Evolutionary conservation across 2,888 invertebrate genomes (phyloP).

Genomic region (Eurois occulta): DNA sequence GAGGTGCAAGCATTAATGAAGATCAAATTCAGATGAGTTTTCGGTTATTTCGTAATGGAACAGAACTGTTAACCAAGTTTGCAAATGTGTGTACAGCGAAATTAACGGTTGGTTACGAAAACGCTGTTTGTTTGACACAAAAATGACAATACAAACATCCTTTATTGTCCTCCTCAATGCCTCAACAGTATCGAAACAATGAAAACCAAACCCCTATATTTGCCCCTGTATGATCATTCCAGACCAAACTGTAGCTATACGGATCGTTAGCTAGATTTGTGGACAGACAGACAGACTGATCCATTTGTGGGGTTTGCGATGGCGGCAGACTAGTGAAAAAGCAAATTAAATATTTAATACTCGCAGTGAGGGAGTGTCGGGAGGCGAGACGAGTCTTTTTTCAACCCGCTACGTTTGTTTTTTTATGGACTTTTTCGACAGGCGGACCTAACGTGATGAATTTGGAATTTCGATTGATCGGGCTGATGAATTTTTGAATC

Average conservation of each 20-base stretch:
- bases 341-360: slow-evolving; percentile 82
- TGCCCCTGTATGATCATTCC: slow-evolving; percentile 13
- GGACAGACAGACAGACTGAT: slow-evolving; percentile 72
- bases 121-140: background rate
- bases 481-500: slow-evolving; percentile 41
- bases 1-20: background rate
- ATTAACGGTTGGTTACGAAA: slow-evolving; percentile 1
- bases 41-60: background rate
- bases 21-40: background rate
- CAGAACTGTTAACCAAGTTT: slow-evolving; percentile 8
- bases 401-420: slow-evolving; percentile 57
- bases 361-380: slow-evolving; percentile 72
- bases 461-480: slow-evolving; percentile 62
- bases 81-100: slow-evolving; percentile 1
- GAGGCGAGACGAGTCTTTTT: slow-evolving; percentile 67
- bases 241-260: slow-evolving; percentile 43
- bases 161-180: background rate
- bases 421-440: slow-evolving; percentile 51
- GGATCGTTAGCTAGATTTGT: slow-evolving; percentile 53
- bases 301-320: slow-evolving; percentile 70
- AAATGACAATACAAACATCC: background rate
- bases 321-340: slow-evolving; percentile 67
- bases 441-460: slow-evolving; percentile 49
- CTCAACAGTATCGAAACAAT: slow-evolving; percentile 9
- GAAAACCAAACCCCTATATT: slow-evolving; percentile 9